Evolutionary conservation across 2,113 vertebrate genomes (phyloP).

Genomic region (Elephas maximus): DNA sequence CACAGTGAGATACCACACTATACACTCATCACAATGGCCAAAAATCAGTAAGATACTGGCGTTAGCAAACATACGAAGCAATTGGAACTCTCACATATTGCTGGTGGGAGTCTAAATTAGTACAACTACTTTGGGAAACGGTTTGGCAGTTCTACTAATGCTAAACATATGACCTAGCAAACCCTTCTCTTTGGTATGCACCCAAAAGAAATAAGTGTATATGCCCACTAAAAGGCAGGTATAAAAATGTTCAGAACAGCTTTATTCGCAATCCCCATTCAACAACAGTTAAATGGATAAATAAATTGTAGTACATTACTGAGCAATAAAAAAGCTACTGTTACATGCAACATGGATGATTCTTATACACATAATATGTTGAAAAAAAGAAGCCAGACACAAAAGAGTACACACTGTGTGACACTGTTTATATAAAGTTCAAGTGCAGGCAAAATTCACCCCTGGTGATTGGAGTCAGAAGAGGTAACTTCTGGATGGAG

Average conservation of each 20-base stretch:
- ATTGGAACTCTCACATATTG: not conserved
- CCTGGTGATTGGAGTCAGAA: not conserved
- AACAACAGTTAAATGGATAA: not conserved
- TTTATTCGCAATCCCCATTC: not conserved
- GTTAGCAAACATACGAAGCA: not conserved
- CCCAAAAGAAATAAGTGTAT: constrained; percentile 12
- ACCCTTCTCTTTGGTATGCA: not conserved
- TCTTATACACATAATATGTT: not conserved
- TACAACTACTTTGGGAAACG: not conserved
- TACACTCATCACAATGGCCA: not conserved
- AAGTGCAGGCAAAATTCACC: not conserved
- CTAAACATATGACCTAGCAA: not conserved
- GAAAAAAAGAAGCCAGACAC: not conserved
- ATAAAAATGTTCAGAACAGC: not conserved
- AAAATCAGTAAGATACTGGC: not conserved
- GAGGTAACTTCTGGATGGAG: not conserved
- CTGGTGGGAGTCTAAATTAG: not conserved
- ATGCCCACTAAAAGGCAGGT: not conserved
- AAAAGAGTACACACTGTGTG: not conserved
- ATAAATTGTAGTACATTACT: not conserved
- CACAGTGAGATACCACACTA: not conserved
- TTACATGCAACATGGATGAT: not conserved
- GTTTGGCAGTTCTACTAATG: not conserved
- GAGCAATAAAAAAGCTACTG: not conserved
- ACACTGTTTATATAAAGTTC: not conserved